Evolutionary conservation across 2,113 vertebrate genomes (phyloP).

Genomic region (Tinamus guttatus): DNA sequence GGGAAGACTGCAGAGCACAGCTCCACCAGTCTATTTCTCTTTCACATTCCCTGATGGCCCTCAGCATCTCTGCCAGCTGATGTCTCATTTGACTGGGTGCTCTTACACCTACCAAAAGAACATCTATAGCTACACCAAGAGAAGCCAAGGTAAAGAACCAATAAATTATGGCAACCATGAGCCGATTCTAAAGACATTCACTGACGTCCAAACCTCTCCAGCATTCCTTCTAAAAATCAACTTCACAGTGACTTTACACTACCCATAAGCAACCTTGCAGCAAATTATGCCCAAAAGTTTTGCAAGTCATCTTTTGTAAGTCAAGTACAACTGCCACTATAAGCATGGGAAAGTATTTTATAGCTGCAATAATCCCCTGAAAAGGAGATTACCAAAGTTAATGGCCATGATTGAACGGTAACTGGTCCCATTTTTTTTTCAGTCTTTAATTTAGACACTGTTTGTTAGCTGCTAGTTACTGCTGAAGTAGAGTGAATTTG

Average conservation of each 20-base stretch:
- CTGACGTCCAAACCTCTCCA: background rate
- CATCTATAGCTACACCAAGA: background rate
- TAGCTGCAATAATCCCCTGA: background rate
- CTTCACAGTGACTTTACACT: background rate
- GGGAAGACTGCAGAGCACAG: too few species aligned
- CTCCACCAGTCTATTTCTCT: too few species aligned
- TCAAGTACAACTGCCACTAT: background rate
- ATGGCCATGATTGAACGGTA: slow-evolving; percentile 2
- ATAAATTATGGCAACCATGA: background rate
- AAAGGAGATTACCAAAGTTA: slow-evolving; percentile 29
- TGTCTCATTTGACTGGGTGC: background rate
- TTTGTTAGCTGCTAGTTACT: slow-evolving; percentile 8
- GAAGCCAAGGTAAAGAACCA: background rate
- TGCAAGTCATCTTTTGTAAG: background rate
- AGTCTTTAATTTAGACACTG: slow-evolving; percentile 14
- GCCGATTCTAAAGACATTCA: background rate
- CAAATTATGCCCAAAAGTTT: background rate
- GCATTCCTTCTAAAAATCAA: background rate
- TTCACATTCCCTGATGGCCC: too few species aligned
- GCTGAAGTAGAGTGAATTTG: background rate
- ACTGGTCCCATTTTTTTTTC: slow-evolving; percentile 17
- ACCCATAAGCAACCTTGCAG: background rate
- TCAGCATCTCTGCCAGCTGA: background rate
- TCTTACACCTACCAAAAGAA: background rate
- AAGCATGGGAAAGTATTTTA: slow-evolving; percentile 2